Base-by-base conservation (phyloP, 2,797 vertebrate species). In the Sebastes baramenuke region DNA sequence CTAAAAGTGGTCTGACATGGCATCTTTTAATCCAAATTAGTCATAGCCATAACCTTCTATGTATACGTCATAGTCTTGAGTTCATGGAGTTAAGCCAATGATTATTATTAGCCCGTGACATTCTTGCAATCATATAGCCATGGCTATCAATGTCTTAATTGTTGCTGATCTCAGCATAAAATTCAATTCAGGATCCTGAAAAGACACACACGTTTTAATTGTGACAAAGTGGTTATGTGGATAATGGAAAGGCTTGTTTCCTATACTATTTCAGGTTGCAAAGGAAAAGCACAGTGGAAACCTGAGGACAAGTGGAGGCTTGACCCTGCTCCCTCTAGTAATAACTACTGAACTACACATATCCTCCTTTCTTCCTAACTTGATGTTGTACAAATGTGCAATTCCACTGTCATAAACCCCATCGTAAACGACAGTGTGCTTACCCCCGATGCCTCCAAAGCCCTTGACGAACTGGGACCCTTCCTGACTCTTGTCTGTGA, bases 381-480 rank as follows among this genome's bases (percentile, higher is more conserved):
- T 46, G 8, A 54, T 54, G 0, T 18, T 49, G 25, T 61, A 25
- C 8, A 77, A 64, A 58, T 20, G 8, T 38, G 24, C 8, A 72
- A 52, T 13, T 59, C 2, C 8, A 54, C 7, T 12, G 22, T 77
- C 25, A 67, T 32, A 38, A 66, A 60, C n/a, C 32, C 14, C 20
- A 20, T 10, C 3, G 1, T 11, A 74, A 80, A 67, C 34, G 55
- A 52, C 5, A 25, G 30, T 27, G 22, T 42, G 18, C 95, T 97
- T 92, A 99, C 99, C 98, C 91, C 99, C 99, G 67, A 99, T 99
- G 94, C 99, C 98, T 95, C 98, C 99, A 95, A 99, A 99, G 95
- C 99, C 99, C 96, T 99, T 99, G 93, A 99, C 98, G 87, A 99
- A 99, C 93, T 99, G 99, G 62, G 99, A 99, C 86, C 99, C 99